A percentile compares a stretch with the other conserved stretches of the same genome.
These are phyloP conservation scores for Coelopa pilipes DNA, from an alignment of 2,888 invertebrate genomes.

Conservation along the genomic window DNA sequence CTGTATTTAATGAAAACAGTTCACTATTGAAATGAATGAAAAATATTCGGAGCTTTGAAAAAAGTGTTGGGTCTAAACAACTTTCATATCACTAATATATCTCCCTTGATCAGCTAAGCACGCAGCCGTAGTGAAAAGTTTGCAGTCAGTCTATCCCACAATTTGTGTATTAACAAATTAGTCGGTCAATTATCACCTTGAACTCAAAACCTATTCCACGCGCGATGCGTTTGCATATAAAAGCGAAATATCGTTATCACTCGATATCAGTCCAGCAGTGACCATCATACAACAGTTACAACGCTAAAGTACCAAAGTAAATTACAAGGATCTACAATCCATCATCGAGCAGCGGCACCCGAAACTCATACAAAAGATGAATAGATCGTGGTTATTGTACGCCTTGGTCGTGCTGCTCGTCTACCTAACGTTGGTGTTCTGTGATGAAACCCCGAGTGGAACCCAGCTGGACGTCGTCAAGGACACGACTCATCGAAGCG, in stretches of 20 bases:
- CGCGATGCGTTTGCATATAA: slow-evolving; percentile 37
- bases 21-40: no score
- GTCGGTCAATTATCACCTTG: slow-evolving; percentile 47
- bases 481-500: slow-evolving; percentile 32
- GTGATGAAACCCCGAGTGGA: slow-evolving; percentile 45
- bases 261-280: slow-evolving; percentile 32
- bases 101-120: background rate
- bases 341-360: background rate
- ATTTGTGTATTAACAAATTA: slow-evolving; percentile 20
- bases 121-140: background rate
- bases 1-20: no score
- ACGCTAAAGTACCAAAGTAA: slow-evolving; percentile 29
- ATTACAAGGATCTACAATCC: background rate
- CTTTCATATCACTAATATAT: background rate
- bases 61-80: no score
- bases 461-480: slow-evolving; percentile 35
- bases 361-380: slow-evolving; percentile 47
- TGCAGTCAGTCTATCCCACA: background rate
- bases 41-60: no score
- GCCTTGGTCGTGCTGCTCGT: slow-evolving; percentile 49
- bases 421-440: slow-evolving; percentile 56
- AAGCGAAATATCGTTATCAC: slow-evolving; percentile 36
- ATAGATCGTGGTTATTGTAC: slow-evolving; percentile 55
- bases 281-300: slow-evolving; percentile 29
- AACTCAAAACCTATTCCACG: slow-evolving; percentile 38